phyloP scores from a whole-genome alignment of 2,888 invertebrate species.

The Tetragonula carbonaria region DNA sequence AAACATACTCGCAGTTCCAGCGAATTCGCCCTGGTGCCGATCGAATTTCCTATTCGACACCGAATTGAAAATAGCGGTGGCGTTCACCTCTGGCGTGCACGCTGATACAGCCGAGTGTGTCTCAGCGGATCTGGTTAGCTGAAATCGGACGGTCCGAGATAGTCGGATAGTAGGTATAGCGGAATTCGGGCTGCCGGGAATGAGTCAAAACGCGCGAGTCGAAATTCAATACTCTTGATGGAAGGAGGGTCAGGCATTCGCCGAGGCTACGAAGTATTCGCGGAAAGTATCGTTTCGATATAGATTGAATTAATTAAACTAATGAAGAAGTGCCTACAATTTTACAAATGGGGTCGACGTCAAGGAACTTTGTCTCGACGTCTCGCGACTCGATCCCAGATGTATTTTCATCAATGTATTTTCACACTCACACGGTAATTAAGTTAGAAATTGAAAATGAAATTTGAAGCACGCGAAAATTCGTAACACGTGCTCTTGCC shows the following conservation, averaged over 20 bases:
- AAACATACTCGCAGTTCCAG: constrained; percentile 35
- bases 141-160: constrained; percentile 31
- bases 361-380: not conserved
- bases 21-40: constrained; percentile 5
- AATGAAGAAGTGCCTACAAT: constrained; percentile 69
- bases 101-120: constrained; percentile 28
- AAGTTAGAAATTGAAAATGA: not conserved
- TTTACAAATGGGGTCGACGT: not conserved
- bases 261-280: constrained; percentile 43
- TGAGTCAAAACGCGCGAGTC: constrained; percentile 46
- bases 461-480: not conserved
- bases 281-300: constrained; percentile 48
- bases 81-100: constrained; percentile 19
- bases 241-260: constrained; percentile 70
- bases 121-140: constrained; percentile 49
- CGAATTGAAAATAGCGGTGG: constrained; percentile 55
- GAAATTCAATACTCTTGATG: constrained; percentile 79
- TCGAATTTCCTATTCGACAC: constrained; percentile 53
- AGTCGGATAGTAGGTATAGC: constrained; percentile 22
- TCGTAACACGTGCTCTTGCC: not conserved
- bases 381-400: not conserved
- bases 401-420: not conserved
- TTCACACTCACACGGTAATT: not conserved
- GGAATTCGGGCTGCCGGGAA: constrained; percentile 16
- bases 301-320: constrained; percentile 75